Evolutionary conservation across 2,888 invertebrate genomes (phyloP).

Genomic region (Malthinus seriepunctatus): DNA sequence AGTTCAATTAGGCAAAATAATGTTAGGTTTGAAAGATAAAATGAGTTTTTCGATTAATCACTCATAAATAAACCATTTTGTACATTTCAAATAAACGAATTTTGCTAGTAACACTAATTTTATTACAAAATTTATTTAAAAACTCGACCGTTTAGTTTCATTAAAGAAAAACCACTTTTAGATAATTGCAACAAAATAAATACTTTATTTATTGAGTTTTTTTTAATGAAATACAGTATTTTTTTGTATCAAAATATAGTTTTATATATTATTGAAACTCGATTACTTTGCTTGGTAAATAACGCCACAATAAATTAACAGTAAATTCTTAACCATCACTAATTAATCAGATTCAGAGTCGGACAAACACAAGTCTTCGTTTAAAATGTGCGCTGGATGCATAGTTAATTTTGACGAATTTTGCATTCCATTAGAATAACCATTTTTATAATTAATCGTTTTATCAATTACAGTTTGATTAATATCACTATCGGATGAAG

Average conservation of each 20-base stretch:
- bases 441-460: conserved; percentile 38
- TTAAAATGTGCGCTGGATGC: conserved; percentile 68
- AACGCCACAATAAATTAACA: conserved; percentile 4
- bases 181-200: no score
- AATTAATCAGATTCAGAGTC: conserved; percentile 79
- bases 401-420: conserved; percentile 21
- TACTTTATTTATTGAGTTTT: no score
- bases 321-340: conserved; percentile 45
- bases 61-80: no score
- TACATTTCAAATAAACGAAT: no score
- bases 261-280: no score
- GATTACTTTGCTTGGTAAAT: background rate
- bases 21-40: conserved; percentile 50
- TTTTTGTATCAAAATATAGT: no score
- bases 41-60: conserved; percentile 23
- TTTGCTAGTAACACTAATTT: no score
- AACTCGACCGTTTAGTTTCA: no score
- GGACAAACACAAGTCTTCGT: conserved; percentile 84
- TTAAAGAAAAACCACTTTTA: no score
- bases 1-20: conserved; percentile 61
- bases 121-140: no score
- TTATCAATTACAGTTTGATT: conserved; percentile 27
- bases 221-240: no score
- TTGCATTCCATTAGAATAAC: conserved; percentile 51
- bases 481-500: conserved; percentile 53